A percentile compares a stretch with the other conserved stretches of the same genome.
Conservation (phyloP, 2,888 invertebrate species). For the Eristalis intricaria region DNA sequence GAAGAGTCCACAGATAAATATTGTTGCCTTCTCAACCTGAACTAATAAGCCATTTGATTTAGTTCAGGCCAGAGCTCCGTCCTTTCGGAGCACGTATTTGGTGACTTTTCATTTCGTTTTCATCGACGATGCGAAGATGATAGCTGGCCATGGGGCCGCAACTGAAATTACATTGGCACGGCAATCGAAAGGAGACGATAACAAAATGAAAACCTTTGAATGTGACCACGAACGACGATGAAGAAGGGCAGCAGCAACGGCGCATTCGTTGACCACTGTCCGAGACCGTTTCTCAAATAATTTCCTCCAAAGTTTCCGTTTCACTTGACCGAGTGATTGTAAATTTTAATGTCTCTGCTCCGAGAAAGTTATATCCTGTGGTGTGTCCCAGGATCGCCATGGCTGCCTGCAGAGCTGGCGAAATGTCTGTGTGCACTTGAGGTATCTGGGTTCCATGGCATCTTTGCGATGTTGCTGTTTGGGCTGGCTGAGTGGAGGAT, state of each 20-base stretch:
- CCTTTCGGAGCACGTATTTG: conserved; percentile 49
- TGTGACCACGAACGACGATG: conserved; percentile 20
- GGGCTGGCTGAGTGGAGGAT: conserved; percentile 23
- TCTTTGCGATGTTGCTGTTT: conserved; percentile 8
- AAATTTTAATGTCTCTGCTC: conserved; percentile 69
- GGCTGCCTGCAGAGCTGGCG: not conserved
- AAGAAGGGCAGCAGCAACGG: not conserved
- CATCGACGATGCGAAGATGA: conserved; percentile 61
- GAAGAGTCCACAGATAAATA: conserved; percentile 72
- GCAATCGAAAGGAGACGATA: conserved; percentile 24
- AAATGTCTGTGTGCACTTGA: not conserved
- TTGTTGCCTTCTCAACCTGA: conserved; percentile 72
- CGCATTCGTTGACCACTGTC: conserved; percentile 69
- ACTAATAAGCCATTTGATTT: conserved; percentile 72
- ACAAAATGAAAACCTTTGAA: conserved; percentile 30
- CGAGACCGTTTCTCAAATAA: conserved; percentile 67
- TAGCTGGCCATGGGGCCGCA: conserved; percentile 53
- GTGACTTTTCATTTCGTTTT: conserved; percentile 68
- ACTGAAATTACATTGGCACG: conserved; percentile 65
- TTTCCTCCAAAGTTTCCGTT: conserved; percentile 71
- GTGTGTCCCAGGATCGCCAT: conserved; percentile 7
- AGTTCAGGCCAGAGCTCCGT: conserved; percentile 35
- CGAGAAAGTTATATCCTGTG: conserved; percentile 54
- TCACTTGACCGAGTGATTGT: conserved; percentile 72
- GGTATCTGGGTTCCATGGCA: conserved; percentile 45